These are phyloP conservation scores for Spondyliosoma cantharus DNA, from an alignment of 2,797 vertebrate genomes.

Conservation along the genomic window DNA sequence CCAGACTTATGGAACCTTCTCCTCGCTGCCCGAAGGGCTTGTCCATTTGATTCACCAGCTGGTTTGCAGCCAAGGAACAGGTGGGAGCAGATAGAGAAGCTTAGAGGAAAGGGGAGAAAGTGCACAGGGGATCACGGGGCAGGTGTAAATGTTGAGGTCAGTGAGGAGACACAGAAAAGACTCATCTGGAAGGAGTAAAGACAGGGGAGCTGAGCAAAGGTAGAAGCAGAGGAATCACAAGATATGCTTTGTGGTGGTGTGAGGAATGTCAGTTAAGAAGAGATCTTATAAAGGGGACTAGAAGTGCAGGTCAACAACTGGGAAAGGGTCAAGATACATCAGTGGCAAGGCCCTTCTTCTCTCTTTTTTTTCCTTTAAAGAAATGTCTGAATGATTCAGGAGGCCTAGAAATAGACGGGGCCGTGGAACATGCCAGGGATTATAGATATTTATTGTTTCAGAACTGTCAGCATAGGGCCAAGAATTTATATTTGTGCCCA, in stretches of 20 bases:
- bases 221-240: constrained; percentile 15
- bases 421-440: constrained; percentile 30
- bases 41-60: constrained; percentile 35
- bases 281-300: neutral
- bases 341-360: neutral
- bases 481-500: constrained; percentile 44
- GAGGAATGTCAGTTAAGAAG: constrained; percentile 19
- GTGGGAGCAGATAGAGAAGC: constrained; percentile 31
- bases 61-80: constrained; percentile 45
- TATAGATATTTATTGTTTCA: constrained; percentile 64
- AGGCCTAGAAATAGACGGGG: constrained; percentile 41
- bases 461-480: constrained; percentile 36
- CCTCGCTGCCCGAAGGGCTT: constrained; percentile 45
- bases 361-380: constrained; percentile 13
- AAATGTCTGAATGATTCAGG: constrained; percentile 48
- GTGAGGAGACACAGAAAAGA: constrained; percentile 23
- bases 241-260: constrained; percentile 15
- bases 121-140: constrained; percentile 28
- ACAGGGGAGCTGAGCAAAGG: constrained; percentile 27
- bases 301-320: constrained; percentile 25
- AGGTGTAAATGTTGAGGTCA: constrained; percentile 47
- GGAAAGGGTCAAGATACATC: constrained; percentile 23
- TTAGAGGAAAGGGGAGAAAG: constrained; percentile 11
- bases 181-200: constrained; percentile 30
- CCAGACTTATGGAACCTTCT: constrained; percentile 39